Evolutionary conservation across 2,797 vertebrate genomes (phyloP).

Genomic region (Natrix natrix): DNA sequence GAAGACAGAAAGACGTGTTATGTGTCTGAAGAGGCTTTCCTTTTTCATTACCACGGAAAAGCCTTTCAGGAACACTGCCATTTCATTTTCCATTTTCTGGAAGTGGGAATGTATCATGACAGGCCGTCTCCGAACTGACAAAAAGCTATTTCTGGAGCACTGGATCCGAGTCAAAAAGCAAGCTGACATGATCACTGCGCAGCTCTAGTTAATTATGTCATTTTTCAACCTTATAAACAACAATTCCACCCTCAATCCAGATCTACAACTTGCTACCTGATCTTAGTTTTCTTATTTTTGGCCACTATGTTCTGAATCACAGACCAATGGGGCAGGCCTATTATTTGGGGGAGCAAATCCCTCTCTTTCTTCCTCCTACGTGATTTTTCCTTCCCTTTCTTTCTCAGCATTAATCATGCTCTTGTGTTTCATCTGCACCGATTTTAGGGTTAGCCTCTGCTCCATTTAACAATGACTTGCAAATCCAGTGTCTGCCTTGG

Average conservation of each 20-base stretch:
- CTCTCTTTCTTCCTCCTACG: background rate
- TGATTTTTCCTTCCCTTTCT: background rate
- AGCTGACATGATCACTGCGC: background rate
- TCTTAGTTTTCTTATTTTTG: background rate
- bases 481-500: background rate
- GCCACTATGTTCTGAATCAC: background rate
- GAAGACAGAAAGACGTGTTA: background rate
- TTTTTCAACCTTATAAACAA: background rate
- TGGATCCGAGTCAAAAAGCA: background rate
- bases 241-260: background rate
- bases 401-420: background rate
- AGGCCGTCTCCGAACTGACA: background rate
- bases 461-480: background rate
- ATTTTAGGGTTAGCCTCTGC: background rate
- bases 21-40: background rate
- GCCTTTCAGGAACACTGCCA: background rate
- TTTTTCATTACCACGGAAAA: background rate
- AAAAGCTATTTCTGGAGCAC: background rate
- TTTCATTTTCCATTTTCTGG: background rate
- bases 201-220: background rate
- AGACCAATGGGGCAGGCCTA: background rate
- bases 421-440: background rate
- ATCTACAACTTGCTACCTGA: background rate
- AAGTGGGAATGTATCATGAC: background rate
- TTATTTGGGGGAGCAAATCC: background rate